Base-by-base conservation (phyloP, 1,140 invertebrate species). In the Dreissena polymorpha region DNA sequence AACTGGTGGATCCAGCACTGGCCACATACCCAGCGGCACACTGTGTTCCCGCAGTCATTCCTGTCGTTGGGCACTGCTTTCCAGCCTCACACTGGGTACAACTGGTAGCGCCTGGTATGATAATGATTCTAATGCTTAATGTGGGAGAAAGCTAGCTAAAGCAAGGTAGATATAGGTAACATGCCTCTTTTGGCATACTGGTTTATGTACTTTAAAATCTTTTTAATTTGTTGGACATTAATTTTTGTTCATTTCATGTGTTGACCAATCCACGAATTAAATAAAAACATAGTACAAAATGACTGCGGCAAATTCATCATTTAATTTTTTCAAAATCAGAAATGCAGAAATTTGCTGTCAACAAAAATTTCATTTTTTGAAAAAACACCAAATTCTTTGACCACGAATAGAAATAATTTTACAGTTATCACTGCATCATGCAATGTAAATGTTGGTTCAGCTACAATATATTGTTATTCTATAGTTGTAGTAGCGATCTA, bases 11-110 rank as follows among this genome's bases (percentile, higher is more conserved):
- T 53, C 74, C 72, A 18, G 87, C 87, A 16, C 90, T 77, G 10
- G 91, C 90, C 72, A 91, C 90, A 12, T 88, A 89, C 0, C 91
- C 91, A 55, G 65, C 71, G 8, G 81, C 57, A 86, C 91, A 92
- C 39, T 49, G 84, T 8, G 85, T 84, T 25, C 79, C 85, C 7
- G 80, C 21, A 16, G 73, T 69, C 18, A 53, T 76, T 8, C 79
- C 72, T 10, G 86, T 67, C n/a, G 57, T 86, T 0, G 85, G 87
- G 77, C 90, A 91, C 50, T 83, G 78, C 13, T 71, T 76, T n/a
- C 90, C 90, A 16, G 86, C 85, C 10, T 89, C 89, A 79, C 90
- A 91, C 70, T 84, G 60, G 0, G 69, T 49, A 78, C 90, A 91
- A 0, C 79, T 27, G n/a, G 85, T 85, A 55, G 87, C 86, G 74